These are phyloP conservation scores for Meiosimyza platycephala DNA, from an alignment of 2,888 invertebrate genomes.

Conservation along the genomic window DNA sequence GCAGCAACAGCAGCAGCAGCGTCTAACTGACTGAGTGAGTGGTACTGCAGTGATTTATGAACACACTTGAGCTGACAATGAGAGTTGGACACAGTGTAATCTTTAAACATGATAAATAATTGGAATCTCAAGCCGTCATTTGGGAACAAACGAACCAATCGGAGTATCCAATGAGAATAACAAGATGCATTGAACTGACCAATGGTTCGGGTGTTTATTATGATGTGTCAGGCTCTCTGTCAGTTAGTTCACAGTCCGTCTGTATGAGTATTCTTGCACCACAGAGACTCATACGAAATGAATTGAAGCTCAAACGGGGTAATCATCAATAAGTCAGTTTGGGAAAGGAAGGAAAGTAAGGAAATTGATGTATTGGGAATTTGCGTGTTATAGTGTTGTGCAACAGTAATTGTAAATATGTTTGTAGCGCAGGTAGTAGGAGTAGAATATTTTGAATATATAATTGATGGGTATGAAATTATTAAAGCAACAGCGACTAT, in stretches of 20 bases:
- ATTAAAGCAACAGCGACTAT: too few species aligned
- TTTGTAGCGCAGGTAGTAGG: too few species aligned
- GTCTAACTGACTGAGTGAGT: background rate
- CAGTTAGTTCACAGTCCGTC: background rate
- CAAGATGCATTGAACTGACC: background rate
- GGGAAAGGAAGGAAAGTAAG: too few species aligned
- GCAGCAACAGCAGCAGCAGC: background rate
- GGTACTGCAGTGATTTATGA: conserved; percentile 30
- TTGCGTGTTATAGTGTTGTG: background rate
- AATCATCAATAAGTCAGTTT: conserved; percentile 25
- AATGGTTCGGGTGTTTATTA: conserved; percentile 17
- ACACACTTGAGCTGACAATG: conserved; percentile 31
- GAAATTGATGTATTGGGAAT: conserved; percentile 26
- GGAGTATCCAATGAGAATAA: conserved; percentile 8
- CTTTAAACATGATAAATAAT: conserved; percentile 35
- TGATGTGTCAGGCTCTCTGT: conserved; percentile 15
- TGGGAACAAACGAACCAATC: background rate
- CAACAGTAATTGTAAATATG: too few species aligned
- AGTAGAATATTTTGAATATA: too few species aligned
- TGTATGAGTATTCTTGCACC: background rate
- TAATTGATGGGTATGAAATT: too few species aligned
- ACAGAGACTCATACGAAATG: background rate
- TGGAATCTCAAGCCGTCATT: conserved; percentile 18
- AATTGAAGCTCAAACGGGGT: conserved; percentile 18
- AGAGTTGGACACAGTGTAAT: conserved; percentile 21